Evolutionary conservation across 2,113 vertebrate genomes (phyloP).

Genomic region (Equus quagga): DNA sequence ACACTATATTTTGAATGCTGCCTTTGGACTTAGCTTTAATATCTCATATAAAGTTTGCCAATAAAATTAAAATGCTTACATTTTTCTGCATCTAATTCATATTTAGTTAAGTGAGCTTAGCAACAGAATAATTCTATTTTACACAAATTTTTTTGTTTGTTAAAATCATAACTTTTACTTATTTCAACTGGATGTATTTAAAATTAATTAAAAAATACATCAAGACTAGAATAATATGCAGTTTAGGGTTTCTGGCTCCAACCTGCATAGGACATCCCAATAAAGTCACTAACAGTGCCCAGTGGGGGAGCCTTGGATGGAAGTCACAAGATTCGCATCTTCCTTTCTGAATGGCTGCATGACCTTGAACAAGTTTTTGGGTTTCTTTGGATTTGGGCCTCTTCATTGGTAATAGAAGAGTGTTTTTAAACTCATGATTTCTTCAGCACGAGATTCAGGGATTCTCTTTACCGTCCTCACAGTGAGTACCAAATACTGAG

Average conservation of each 20-base stretch:
- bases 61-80: not conserved
- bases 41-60: not conserved
- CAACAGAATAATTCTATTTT: not conserved
- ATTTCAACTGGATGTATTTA: not conserved
- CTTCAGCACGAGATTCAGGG: not conserved
- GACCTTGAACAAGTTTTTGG: not conserved
- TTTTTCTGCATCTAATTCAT: not conserved
- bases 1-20: not conserved
- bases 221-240: too few species aligned
- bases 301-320: not conserved
- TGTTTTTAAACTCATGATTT: not conserved
- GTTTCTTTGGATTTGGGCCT: not conserved
- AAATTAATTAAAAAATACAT: not conserved
- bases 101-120: not conserved
- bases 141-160: not conserved
- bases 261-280: accelerated
- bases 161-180: not conserved
- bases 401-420: not conserved
- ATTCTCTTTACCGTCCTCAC: too few species aligned
- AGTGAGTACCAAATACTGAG: too few species aligned
- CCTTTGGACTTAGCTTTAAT: not conserved
- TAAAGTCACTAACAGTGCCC: not conserved
- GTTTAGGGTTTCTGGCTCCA: not conserved
- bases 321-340: accelerated
- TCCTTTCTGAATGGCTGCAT: not conserved